phyloP scores from a whole-genome alignment of 2,797 vertebrate genomes.

The Sphenodon punctatus region DNA sequence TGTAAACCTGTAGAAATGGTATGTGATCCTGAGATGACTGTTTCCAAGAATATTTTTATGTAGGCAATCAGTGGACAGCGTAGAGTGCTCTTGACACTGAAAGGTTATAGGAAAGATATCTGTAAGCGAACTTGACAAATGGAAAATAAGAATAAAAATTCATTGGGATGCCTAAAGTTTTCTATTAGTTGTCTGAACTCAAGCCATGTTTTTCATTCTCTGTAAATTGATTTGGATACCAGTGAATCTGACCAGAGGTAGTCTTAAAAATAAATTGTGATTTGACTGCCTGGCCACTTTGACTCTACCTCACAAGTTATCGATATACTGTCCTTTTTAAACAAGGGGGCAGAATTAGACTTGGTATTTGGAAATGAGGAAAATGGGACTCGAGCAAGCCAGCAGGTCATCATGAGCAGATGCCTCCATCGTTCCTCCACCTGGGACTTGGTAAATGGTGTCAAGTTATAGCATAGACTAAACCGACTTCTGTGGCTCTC shows the following conservation, averaged over 20 bases:
- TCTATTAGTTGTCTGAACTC: background rate
- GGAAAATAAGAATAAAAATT: background rate
- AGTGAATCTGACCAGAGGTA: background rate
- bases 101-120: background rate
- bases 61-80: background rate
- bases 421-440: too few species aligned
- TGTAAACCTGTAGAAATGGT: background rate
- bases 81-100: background rate
- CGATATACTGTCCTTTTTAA: background rate
- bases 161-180: background rate
- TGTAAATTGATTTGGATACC: background rate
- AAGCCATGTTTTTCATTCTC: background rate
- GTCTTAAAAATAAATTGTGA: background rate
- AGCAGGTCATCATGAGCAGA: too few species aligned
- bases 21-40: background rate
- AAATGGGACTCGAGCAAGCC: too few species aligned
- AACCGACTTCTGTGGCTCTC: too few species aligned
- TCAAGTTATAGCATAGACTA: too few species aligned
- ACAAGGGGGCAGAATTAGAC: background rate
- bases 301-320: background rate
- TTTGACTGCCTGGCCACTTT: background rate
- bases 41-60: background rate
- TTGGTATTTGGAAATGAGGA: too few species aligned
- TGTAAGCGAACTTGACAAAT: fast-evolving
- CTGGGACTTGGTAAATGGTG: too few species aligned